Evolutionary conservation across 2,888 invertebrate genomes (phyloP).

Genomic region (Euzophera pinguis): DNA sequence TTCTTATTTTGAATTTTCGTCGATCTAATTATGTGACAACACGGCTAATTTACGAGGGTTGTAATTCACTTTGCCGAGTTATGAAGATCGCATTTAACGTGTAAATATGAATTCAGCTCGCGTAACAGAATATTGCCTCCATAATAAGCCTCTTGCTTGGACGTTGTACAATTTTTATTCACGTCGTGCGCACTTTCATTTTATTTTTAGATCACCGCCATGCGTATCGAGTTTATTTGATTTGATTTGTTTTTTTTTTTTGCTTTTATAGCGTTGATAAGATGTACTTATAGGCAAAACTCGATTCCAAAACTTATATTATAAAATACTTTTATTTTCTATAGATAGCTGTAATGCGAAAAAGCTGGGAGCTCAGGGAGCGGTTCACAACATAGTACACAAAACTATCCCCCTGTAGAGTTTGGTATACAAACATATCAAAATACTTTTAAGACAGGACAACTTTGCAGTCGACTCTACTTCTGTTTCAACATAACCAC

Average conservation of each 20-base stretch:
- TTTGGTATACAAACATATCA: too few relatives aligned
- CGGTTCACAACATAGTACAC: too few relatives aligned
- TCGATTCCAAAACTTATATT: too few relatives aligned
- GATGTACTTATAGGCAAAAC: too few relatives aligned
- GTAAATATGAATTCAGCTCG: conserved; percentile 54
- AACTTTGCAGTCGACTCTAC: too few relatives aligned
- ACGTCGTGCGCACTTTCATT: conserved; percentile 49
- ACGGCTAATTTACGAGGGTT: conserved; percentile 18
- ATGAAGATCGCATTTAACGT: conserved; percentile 23
- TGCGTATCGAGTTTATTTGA: conserved; percentile 38
- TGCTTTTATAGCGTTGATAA: background rate
- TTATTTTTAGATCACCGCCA: conserved; percentile 59
- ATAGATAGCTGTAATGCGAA: too few relatives aligned
- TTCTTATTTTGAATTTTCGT: background rate
- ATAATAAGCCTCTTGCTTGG: conserved; percentile 53
- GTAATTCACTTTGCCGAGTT: conserved; percentile 37
- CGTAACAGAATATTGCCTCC: conserved; percentile 61
- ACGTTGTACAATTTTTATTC: conserved; percentile 46
- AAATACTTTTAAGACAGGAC: too few relatives aligned
- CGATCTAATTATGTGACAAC: conserved; percentile 22
- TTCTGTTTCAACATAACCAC: too few relatives aligned
- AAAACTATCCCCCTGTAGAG: too few relatives aligned
- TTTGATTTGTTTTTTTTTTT: background rate
- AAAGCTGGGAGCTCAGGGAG: too few relatives aligned
- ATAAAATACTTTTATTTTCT: too few relatives aligned